phyloP scores from a whole-genome alignment of 2,113 vertebrate genomes.

The Neolamprologus ventralis region DNA sequence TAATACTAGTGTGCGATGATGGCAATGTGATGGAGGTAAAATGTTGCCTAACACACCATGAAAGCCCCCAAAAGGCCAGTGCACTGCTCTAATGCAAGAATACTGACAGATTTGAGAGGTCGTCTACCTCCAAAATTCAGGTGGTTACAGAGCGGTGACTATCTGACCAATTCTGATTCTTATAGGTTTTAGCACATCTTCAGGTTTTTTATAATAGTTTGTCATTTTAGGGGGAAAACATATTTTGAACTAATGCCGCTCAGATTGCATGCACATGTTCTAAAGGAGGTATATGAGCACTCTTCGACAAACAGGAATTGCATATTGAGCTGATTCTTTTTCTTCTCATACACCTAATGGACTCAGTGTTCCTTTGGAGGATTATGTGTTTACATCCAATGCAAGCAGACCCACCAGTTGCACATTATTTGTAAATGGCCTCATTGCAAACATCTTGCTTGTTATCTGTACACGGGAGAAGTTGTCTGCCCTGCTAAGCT shows the following conservation, averaged over 20 bases:
- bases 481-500: neutral
- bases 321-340: neutral
- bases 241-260: neutral
- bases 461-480: neutral
- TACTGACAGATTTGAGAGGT: neutral
- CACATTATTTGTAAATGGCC: neutral
- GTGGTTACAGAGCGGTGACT: neutral
- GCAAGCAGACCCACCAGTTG: neutral
- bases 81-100: neutral
- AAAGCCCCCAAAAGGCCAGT: neutral
- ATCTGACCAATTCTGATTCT: neutral
- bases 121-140: neutral
- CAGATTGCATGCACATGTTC: neutral
- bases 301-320: neutral
- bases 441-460: neutral
- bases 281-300: neutral
- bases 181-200: neutral
- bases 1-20: neutral
- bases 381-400: neutral
- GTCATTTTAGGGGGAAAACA: neutral
- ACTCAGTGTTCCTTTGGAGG: neutral
- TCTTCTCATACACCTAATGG: neutral
- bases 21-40: neutral
- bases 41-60: no score
- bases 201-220: neutral